Evolutionary conservation across 2,113 vertebrate genomes (phyloP), one percentile per base, ranked within the genome.

Genomic region (Micromys minutus): DNA sequence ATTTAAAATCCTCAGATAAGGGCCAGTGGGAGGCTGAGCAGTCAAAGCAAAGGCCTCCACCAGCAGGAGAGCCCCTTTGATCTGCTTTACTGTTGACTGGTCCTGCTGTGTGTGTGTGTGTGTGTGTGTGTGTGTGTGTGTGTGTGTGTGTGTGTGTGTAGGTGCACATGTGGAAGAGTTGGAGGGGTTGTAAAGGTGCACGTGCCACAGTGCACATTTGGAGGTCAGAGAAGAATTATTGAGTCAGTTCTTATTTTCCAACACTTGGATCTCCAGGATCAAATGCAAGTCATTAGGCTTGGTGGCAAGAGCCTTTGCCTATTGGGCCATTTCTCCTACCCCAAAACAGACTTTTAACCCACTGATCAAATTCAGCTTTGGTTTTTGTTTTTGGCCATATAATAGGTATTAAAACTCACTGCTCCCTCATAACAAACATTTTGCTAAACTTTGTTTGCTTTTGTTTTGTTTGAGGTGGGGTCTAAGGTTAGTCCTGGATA

Each of bases 311-410:
- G 42, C 61, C 42, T 47, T 65, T 50, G 61, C 31, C 61, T 7
- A 22, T 16, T 47, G 61, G 36, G 31, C 17, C 17, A 22, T 50
- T 22, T 50, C 31, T 67, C 42, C 61, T 31, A 36, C 31, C 3
- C 83, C 45, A 15, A 47, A 50, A 67, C 61, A 86, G 19, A 67
- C 22, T 36, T 67, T 55, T 39, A 85, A 92, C 42, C 59, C 65
- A 83, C 55, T 45, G 7, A 86, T 39, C 67, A 92, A 74, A 89
- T 97, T 81, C 34, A 92, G 71, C 26, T 50, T 4, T 84, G 29
- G 3, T 29, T n/a, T 57, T 39, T 59, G 52, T 8, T 83, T 67
- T 22, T 59, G 59, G 29, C 47, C 16, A 81, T 26, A 87, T 11
- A 93, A 76, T 77, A 74, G 86, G 61, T 5, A 61, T 83, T 91